Percentiles rank a stretch among this genome's conserved stretches.
These are phyloP conservation scores for Nannospalax galili DNA, from an alignment of 2,113 vertebrate genomes.

Conservation along the genomic window DNA sequence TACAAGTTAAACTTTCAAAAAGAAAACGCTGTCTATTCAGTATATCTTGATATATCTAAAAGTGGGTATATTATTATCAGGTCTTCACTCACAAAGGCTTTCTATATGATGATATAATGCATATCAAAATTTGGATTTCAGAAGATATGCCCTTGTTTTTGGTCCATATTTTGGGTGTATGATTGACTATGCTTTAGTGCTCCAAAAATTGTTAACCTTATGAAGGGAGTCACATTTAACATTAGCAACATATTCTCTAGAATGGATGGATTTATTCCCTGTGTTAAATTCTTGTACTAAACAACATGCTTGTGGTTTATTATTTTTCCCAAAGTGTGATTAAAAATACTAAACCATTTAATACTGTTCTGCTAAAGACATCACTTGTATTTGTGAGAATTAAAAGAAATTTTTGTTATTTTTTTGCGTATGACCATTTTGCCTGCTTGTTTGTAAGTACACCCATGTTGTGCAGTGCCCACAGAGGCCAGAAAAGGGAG, in stretches of 20 bases:
- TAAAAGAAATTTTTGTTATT: not conserved
- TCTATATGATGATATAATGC: no score
- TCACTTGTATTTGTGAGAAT: conserved; percentile 1
- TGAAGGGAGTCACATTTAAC: not conserved
- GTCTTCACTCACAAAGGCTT: no score
- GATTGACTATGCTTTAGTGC: not conserved
- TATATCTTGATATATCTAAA: not conserved
- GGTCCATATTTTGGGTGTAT: not conserved
- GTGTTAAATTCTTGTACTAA: not conserved
- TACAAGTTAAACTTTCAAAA: no score
- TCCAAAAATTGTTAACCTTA: not conserved
- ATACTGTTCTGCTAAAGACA: not conserved
- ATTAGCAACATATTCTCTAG: not conserved
- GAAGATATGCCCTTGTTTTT: not conserved
- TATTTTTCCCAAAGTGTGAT: not conserved
- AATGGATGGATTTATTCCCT: not conserved
- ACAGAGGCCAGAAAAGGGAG: no score
- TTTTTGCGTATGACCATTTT: no score
- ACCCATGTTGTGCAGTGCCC: no score
- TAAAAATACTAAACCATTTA: not conserved
- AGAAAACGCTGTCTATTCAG: not conserved
- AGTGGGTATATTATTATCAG: no score
- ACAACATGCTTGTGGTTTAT: conserved; percentile 1
- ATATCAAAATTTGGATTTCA: not conserved
- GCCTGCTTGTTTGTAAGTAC: no score